A percentile compares a stretch with the other conserved stretches of the same genome.
These are phyloP conservation scores for Natrix natrix DNA, from an alignment of 2,797 vertebrate genomes.

Conservation along the genomic window DNA sequence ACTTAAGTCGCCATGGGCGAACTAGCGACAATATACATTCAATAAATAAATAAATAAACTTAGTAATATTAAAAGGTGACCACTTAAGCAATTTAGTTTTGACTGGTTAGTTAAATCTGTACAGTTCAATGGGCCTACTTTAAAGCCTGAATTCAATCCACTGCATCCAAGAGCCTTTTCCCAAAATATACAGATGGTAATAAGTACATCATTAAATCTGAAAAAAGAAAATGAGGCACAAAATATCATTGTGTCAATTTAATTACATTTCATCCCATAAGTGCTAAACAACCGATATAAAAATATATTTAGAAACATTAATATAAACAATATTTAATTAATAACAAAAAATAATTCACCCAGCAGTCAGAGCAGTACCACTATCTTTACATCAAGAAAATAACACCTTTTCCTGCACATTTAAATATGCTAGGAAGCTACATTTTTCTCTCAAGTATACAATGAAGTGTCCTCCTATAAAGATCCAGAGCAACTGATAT, in stretches of 20 bases:
- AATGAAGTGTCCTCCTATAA: constrained; percentile 18
- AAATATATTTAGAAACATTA: constrained; percentile 44
- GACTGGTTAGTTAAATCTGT: neutral
- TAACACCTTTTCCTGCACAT: constrained; percentile 5
- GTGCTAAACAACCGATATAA: constrained; percentile 50
- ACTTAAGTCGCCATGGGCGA: too few relatives aligned
- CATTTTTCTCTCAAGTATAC: neutral
- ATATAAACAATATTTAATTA: constrained; percentile 16
- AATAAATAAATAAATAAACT: neutral
- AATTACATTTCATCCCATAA: constrained; percentile 47
- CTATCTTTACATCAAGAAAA: constrained; percentile 30
- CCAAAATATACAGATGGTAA: neutral
- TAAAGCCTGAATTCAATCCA: neutral
- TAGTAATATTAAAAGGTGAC: neutral
- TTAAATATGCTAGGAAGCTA: neutral
- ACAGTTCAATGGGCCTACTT: neutral
- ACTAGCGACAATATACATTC: too few relatives aligned
- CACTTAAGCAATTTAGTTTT: neutral
- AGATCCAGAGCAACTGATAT: neutral
- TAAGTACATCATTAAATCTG: constrained; percentile 51
- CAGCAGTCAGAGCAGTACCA: neutral
- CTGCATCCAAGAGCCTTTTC: neutral
- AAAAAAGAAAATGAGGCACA: constrained; percentile 43
- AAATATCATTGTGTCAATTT: constrained; percentile 33
- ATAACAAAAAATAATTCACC: neutral